Evolutionary conservation across 2,113 vertebrate species (phyloP), one percentile per base, ranked within the genome.

Genomic region (Arenaria interpres): DNA sequence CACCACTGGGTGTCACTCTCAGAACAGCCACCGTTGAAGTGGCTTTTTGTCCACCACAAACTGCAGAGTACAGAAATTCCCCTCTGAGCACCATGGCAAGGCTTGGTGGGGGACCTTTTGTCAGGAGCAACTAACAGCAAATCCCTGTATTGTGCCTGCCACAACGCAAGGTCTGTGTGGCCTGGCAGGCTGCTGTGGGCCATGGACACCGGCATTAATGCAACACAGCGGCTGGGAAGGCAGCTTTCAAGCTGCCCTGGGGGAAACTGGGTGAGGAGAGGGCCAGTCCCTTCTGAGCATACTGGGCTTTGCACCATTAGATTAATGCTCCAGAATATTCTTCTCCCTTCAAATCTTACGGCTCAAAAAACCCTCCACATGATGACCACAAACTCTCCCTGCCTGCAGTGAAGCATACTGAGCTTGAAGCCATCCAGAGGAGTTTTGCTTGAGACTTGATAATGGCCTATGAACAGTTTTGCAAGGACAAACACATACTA

Each of bases 41-140:
- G 53, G 53, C 27, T 51, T 88, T 87, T 86, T 76, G 54, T 54
- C 71, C 78, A 54, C 30, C 27, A 39, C 28, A 50, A 88, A 46
- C 87, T 71, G 22, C 48, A 62, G 27, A 3, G 2, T 24, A 33
- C 30, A 71, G 30, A 43, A 66, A 77, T 64, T 67, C 28, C 54
- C 41, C 37, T 80, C 6, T 16, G 6, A 89, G 35, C 77, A 62
- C 18, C 11, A 3, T 1, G 41, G 43, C 50, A 51, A 46, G 33
- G 66, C 35, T 80, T 41, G 32, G 60, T 28, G 51, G 39, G 56
- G 21, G 27, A 54, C 11, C 89, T 72, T 93, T 93, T 97, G 92
- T 91, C 41, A 46, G 73, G n/a, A 90, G 78, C 78, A 86, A 53
- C 76, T 68, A 92, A 59, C 27, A 92, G 88, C 93, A 97, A 96